phyloP scores from a whole-genome alignment of 2,797 vertebrate species.

The Crocodylus rhombifer region DNA sequence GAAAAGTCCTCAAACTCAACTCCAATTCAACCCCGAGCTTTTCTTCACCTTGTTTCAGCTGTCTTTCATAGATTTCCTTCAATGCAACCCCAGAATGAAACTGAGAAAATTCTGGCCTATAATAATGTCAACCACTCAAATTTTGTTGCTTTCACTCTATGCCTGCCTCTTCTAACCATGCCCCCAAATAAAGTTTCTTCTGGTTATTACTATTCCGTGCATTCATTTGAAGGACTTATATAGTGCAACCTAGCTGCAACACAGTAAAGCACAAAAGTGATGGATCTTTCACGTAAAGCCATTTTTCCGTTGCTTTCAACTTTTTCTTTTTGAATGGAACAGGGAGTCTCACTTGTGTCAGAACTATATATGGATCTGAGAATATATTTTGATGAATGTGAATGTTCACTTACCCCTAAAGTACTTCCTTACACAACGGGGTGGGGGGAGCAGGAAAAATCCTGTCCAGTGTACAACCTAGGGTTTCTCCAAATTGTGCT shows the following conservation, averaged over 20 bases:
- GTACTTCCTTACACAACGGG: background rate
- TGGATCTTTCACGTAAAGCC: background rate
- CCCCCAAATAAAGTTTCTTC: background rate
- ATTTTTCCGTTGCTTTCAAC: background rate
- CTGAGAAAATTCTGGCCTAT: background rate
- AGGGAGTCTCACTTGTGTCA: background rate
- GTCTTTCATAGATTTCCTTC: background rate
- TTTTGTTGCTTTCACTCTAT: rapidly evolving
- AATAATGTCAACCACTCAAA: background rate
- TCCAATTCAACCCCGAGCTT: background rate
- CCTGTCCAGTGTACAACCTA: background rate
- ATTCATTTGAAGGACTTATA: background rate
- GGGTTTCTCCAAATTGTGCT: background rate
- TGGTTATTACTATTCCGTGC: background rate
- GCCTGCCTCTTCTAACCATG: rapidly evolving
- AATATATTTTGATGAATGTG: background rate
- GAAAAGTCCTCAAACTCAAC: background rate
- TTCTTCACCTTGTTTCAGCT: background rate
- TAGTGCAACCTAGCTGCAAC: background rate
- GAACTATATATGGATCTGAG: background rate
- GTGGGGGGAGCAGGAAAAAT: background rate
- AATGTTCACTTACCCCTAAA: background rate
- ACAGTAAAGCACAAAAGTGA: background rate
- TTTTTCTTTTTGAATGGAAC: background rate
- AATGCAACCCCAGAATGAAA: background rate